Evolutionary conservation across 1,140 invertebrate genomes (phyloP).

Genomic region (Orussus abietinus): DNA sequence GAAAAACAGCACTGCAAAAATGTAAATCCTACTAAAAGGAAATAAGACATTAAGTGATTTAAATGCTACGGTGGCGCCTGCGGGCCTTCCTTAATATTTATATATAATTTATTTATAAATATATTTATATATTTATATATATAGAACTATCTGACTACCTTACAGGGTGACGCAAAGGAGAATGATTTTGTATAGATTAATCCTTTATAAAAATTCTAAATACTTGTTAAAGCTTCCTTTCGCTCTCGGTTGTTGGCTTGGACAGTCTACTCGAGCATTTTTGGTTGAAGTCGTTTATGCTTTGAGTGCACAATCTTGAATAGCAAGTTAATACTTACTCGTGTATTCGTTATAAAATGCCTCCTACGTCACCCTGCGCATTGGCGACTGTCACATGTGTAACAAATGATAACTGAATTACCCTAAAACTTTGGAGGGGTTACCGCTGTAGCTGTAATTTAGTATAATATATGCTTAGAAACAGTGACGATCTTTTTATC

Average conservation of each 20-base stretch:
- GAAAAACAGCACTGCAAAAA: conserved; percentile 29
- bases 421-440: conserved; percentile 49
- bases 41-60: conserved; percentile 15
- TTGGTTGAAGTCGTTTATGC: too few species aligned
- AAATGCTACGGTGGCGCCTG: too few species aligned
- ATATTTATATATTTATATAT: conserved; percentile 26
- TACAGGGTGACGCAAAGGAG: conserved; percentile 30
- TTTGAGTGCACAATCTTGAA: too few species aligned
- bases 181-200: too few species aligned
- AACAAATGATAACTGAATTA: conserved; percentile 45
- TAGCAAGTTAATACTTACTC: too few species aligned
- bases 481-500: conserved; percentile 20
- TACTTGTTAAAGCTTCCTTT: too few species aligned
- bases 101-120: conserved; percentile 23
- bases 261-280: too few species aligned
- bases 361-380: conserved; percentile 26
- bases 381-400: conserved; percentile 18
- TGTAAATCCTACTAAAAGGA: conserved; percentile 28
- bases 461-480: conserved; percentile 22
- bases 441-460: conserved; percentile 34
- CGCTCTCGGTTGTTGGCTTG: too few species aligned
- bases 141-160: conserved; percentile 25
- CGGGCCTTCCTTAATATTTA: conserved; percentile 20
- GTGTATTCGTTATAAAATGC: too few species aligned
- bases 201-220: too few species aligned